A percentile compares a stretch with the other conserved stretches of the same genome.
Evolutionary conservation across 2,113 vertebrate species (phyloP).

Genomic region (Sigmodon hispidus): DNA sequence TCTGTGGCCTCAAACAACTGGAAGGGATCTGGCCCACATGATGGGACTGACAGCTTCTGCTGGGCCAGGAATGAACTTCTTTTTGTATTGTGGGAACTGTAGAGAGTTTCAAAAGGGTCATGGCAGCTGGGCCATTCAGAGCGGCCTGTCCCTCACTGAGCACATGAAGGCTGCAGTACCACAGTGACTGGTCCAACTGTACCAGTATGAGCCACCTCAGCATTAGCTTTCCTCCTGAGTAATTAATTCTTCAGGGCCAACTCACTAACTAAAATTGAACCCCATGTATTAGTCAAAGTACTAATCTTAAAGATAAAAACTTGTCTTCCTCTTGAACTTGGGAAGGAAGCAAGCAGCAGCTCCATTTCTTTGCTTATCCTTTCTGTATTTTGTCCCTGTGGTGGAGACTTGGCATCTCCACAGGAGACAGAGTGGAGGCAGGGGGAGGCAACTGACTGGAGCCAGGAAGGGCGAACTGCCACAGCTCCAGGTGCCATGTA

Average conservation of each 20-base stretch:
- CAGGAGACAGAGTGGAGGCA: fast-evolving
- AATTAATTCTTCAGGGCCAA: neutral
- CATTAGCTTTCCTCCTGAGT: neutral
- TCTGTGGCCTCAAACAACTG: too few species aligned
- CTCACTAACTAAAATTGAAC: neutral
- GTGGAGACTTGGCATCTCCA: too few species aligned
- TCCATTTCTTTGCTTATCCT: neutral
- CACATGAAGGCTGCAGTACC: neutral
- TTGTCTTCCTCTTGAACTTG: neutral
- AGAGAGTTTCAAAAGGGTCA: neutral
- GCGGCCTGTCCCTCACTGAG: neutral
- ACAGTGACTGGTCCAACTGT: neutral
- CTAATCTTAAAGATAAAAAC: neutral
- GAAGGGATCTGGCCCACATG: neutral
- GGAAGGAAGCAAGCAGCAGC: neutral
- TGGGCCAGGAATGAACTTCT: neutral
- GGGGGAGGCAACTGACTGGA: neutral
- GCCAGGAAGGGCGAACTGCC: neutral
- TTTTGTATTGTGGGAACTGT: neutral
- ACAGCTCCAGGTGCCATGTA: neutral
- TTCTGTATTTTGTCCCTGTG: too few species aligned
- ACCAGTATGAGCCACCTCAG: neutral
- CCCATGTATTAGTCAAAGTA: neutral
- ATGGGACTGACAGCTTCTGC: neutral
- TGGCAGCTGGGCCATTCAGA: neutral